Evolutionary conservation across 2,113 vertebrate species (phyloP), one percentile per base, ranked within the genome.

Genomic region (Heliornis fulica): DNA sequence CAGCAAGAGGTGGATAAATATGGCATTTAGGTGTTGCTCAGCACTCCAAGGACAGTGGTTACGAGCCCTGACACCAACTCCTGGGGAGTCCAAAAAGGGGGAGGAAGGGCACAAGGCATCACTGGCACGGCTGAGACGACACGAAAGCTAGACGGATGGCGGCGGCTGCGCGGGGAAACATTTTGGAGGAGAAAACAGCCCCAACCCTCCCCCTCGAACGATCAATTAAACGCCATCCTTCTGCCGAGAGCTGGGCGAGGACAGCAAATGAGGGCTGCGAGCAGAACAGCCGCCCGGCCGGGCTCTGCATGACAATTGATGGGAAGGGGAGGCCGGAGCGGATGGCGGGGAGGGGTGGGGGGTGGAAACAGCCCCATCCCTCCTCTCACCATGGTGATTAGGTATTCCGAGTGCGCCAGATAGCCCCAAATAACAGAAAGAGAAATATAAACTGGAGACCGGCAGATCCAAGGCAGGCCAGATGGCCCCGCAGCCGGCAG

Each of bases 301-400:
- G 92, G 97, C 97, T 98, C 97, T 98, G 98, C 97, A 98, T 98
- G 97, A 98, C 98, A 98, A 98, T 98, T 98, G 97, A 91, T 57
- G 95, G 91, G 89, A 96, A 98, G 96, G 96, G 96, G 94, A 96
- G 92, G 84, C 61, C 5, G 19, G 81, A 92, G 82, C 70, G 46
- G 74, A 19, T 5, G 17, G 23, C 40, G 74, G 68, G 94, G 89
- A n/a, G n/a, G n/a, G n/a, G n/a, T n/a, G n/a, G n/a, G n/a, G n/a
- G n/a, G n/a, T n/a, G n/a, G 70, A 97, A 93, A 85, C 95, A 82
- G 93, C 90, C 83, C 97, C 51, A 34, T 96, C 96, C 97, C 94
- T 94, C 91, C 96, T 95, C 98, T 98, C 98, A 97, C 97, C 98
- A 96, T 96, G 95, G 98, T 98, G 97, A 98, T 98, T 98, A 98